Conservation (phyloP, 2,113 vertebrate genomes). For the Phocoena phocoena region DNA sequence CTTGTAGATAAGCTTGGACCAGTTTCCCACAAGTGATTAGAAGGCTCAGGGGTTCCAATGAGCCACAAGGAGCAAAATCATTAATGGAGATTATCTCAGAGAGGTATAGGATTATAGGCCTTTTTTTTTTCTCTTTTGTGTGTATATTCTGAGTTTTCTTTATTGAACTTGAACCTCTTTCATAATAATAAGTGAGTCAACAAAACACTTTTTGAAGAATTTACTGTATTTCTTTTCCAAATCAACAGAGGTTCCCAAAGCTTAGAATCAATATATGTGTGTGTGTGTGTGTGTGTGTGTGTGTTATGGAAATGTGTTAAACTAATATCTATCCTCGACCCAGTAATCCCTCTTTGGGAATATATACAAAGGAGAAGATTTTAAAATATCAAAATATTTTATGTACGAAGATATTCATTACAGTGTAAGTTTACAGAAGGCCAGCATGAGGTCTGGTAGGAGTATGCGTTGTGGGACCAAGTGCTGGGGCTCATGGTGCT, state of each 20-base stretch:
- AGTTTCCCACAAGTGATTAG: neutral
- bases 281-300: neutral
- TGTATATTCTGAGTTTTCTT: neutral
- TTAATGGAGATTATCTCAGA: neutral
- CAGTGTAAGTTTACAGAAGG: neutral
- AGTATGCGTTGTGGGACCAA: neutral
- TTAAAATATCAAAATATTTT: neutral
- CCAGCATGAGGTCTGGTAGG: neutral
- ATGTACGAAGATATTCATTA: neutral
- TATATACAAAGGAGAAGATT: neutral
- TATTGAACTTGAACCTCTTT: neutral
- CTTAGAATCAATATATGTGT: neutral
- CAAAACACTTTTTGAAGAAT: constrained; percentile 13
- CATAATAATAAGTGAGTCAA: neutral
- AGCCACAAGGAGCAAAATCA: neutral
- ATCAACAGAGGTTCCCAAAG: constrained; percentile 5
- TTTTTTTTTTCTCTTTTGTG: neutral
- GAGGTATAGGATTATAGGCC: neutral
- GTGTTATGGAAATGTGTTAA: neutral
- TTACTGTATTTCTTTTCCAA: constrained; percentile 16
- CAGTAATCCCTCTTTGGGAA: neutral
- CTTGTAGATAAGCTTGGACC: neutral
- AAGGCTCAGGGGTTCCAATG: neutral
- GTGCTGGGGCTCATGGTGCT: neutral
- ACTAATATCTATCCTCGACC: neutral